Percentiles rank a stretch among this genome's conserved stretches.
These are phyloP conservation scores for Osmoderma eremita DNA, from an alignment of 2,888 invertebrate genomes.

Conservation along the genomic window DNA sequence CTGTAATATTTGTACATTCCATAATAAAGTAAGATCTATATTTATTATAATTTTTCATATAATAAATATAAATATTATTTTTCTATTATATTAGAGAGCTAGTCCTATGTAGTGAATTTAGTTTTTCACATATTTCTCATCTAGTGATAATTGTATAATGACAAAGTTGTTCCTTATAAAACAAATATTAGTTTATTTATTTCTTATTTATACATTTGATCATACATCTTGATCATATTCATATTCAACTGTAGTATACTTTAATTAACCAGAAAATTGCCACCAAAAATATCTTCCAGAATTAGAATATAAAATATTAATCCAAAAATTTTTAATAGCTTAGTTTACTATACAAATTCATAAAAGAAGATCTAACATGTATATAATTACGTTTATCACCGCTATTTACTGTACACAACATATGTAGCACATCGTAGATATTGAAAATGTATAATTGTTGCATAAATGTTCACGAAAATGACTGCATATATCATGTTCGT, in stretches of 20 bases:
- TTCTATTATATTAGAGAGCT: constrained; percentile 52
- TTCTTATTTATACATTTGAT: constrained; percentile 40
- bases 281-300: constrained; percentile 26
- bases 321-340: constrained; percentile 17
- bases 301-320: constrained; percentile 6
- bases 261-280: neutral
- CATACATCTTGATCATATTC: constrained; percentile 18
- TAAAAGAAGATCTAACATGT: constrained; percentile 21
- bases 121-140: constrained; percentile 38
- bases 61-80: constrained; percentile 52
- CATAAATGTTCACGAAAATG: constrained; percentile 46
- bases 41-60: constrained; percentile 50
- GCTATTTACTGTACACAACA: constrained; percentile 41
- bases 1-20: constrained; percentile 52
- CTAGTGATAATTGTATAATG: constrained; percentile 42
- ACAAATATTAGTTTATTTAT: constrained; percentile 42
- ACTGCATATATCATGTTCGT: constrained; percentile 5
- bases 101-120: constrained; percentile 43
- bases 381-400: constrained; percentile 42
- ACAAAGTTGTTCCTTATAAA: constrained; percentile 41
- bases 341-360: constrained; percentile 10
- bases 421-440: constrained; percentile 45
- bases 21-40: constrained; percentile 45
- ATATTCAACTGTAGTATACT: constrained; percentile 9
- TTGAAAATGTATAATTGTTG: constrained; percentile 46